A percentile compares a stretch with the other conserved stretches of the same genome.
phyloP scores from a whole-genome alignment of 2,888 invertebrate genomes.

The Tachina fera region DNA sequence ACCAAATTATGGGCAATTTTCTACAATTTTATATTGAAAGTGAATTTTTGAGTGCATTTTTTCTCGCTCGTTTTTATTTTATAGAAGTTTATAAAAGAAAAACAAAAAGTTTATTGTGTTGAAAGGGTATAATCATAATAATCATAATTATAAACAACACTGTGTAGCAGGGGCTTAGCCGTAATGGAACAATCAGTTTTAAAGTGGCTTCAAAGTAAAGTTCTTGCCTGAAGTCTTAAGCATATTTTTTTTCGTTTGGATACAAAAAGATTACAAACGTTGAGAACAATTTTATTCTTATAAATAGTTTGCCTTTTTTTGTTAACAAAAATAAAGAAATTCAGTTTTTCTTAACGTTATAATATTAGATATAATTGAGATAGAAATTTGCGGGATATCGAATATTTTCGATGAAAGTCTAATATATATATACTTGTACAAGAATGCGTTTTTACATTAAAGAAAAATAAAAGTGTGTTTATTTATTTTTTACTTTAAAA shows the following conservation, averaged over 20 bases:
- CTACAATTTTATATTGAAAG: slow-evolving; percentile 68
- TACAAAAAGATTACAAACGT: slow-evolving; percentile 13
- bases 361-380: not conserved
- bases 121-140: slow-evolving; percentile 67
- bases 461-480: too few species aligned
- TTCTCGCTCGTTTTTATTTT: not conserved
- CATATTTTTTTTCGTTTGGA: slow-evolving; percentile 9
- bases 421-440: too few species aligned
- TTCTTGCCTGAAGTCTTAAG: slow-evolving; percentile 52
- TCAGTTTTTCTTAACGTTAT: not conserved
- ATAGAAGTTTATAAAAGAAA: slow-evolving; percentile 73
- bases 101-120: slow-evolving; percentile 65
- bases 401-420: not conserved
- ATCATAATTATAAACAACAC: slow-evolving; percentile 43
- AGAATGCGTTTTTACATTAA: too few species aligned
- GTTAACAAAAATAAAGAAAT: not conserved
- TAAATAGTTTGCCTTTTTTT: not conserved
- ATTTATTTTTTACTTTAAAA: too few species aligned
- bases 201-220: slow-evolving; percentile 31
- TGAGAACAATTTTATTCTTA: slow-evolving; percentile 48
- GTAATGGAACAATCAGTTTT: slow-evolving; percentile 50
- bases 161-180: not conserved
- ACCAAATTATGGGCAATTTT: slow-evolving; percentile 71
- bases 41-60: slow-evolving; percentile 62
- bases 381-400: slow-evolving; percentile 2